Evolutionary conservation across 1,140 invertebrate species (phyloP).

Genomic region (Pristionchus pacificus): DNA sequence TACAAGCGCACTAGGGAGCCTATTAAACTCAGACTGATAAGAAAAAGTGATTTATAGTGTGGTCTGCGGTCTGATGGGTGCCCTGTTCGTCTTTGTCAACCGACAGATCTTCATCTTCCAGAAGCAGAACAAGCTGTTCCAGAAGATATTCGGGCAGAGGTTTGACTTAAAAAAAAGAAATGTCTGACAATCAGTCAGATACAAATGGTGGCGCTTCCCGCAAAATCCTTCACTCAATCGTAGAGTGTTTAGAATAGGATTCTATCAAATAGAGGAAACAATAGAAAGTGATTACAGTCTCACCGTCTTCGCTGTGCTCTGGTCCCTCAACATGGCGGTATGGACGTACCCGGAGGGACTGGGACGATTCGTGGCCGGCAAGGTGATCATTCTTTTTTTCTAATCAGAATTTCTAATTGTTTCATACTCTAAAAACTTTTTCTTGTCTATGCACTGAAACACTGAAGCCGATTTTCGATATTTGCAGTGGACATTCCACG

Average conservation of each 20-base stretch:
- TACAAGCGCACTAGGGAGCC: too few relatives aligned
- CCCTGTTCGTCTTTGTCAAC: constrained; percentile 87
- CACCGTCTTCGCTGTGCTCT: constrained; percentile 44
- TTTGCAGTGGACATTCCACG: constrained; percentile 46
- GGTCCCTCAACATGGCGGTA: constrained; percentile 47
- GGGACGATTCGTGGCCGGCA: constrained; percentile 45
- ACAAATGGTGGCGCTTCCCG: not conserved
- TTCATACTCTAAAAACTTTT: not conserved
- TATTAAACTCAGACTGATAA: not conserved
- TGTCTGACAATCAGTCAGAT: too few relatives aligned
- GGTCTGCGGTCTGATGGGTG: constrained; percentile 79
- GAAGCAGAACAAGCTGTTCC: constrained; percentile 38
- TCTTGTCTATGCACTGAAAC: too few relatives aligned
- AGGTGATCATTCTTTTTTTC: constrained; percentile 18
- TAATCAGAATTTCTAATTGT: not conserved
- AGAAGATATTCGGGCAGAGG: constrained; percentile 45
- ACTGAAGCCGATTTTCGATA: not conserved
- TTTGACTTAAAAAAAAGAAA: constrained; percentile 7
- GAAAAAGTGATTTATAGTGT: constrained; percentile 63
- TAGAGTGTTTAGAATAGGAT: not conserved
- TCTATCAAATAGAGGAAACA: too few relatives aligned
- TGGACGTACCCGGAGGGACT: constrained; percentile 45
- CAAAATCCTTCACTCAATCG: not conserved
- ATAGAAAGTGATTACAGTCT: too few relatives aligned
- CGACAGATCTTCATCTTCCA: constrained; percentile 61